A percentile compares a stretch with the other conserved stretches of the same genome.
Evolutionary conservation across 2,797 vertebrate species (phyloP).

Genomic region (Kryptopterus vitreolus): DNA sequence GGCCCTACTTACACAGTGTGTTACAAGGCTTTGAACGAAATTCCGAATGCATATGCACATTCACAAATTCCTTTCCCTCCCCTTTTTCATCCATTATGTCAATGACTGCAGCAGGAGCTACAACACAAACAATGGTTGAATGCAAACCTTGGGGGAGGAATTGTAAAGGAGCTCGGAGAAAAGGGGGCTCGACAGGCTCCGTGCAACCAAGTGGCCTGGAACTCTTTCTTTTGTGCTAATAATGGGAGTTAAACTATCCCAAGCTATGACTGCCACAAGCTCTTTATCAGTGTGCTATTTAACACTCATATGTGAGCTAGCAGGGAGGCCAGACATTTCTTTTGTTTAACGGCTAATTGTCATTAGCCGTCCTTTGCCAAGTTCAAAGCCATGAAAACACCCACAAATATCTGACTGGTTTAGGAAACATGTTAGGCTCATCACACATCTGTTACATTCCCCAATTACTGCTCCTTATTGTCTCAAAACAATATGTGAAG

Average conservation of each 20-base stretch:
- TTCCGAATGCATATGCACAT: slow-evolving; percentile 54
- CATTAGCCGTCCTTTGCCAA: slow-evolving; percentile 58
- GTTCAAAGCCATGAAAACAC: slow-evolving; percentile 63
- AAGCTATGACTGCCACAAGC: slow-evolving; percentile 43
- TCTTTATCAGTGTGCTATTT: slow-evolving; percentile 45
- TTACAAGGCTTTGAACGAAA: slow-evolving; percentile 47
- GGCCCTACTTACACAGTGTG: slow-evolving; percentile 51
- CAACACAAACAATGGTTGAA: slow-evolving; percentile 58
- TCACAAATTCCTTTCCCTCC: slow-evolving; percentile 50
- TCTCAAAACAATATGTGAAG: neutral
- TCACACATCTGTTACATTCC: slow-evolving; percentile 20
- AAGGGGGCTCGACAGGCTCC: slow-evolving; percentile 36
- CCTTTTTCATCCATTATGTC: slow-evolving; percentile 53
- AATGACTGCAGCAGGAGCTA: slow-evolving; percentile 52
- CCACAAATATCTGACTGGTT: slow-evolving; percentile 39
- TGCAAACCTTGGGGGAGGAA: slow-evolving; percentile 54
- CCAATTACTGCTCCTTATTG: slow-evolving; percentile 14
- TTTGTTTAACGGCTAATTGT: slow-evolving; percentile 63
- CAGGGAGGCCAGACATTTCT: slow-evolving; percentile 49
- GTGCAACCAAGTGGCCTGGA: slow-evolving; percentile 46
- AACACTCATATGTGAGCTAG: slow-evolving; percentile 49
- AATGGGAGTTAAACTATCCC: slow-evolving; percentile 66
- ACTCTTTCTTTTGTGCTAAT: slow-evolving; percentile 61
- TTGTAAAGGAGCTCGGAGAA: slow-evolving; percentile 47
- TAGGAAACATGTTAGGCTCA: slow-evolving; percentile 42